phyloP scores from a whole-genome alignment of 2,797 vertebrate genomes.

The Parauchenoglanis ngamensis region DNA sequence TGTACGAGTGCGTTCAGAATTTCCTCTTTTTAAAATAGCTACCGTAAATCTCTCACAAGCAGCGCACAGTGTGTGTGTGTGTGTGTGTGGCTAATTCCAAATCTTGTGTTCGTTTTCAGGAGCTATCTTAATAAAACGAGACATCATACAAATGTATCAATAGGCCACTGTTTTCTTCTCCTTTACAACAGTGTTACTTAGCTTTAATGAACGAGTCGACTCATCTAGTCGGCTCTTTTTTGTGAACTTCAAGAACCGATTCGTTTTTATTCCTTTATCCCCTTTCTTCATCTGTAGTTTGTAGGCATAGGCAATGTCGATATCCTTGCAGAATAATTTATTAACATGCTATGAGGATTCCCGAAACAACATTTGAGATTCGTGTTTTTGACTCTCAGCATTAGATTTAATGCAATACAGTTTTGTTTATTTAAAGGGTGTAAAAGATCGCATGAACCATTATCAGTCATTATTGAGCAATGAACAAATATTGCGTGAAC shows the following conservation, averaged over 20 bases:
- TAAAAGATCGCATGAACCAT: background rate
- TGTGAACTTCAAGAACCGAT: background rate
- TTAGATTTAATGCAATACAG: background rate
- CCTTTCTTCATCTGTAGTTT: background rate
- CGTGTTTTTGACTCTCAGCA: background rate
- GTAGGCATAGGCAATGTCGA: background rate
- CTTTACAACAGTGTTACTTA: background rate
- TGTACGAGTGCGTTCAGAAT: conserved; percentile 34
- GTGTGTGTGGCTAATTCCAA: background rate
- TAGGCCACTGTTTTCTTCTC: background rate
- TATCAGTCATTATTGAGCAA: background rate
- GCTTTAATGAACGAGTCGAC: background rate
- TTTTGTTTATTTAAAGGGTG: background rate
- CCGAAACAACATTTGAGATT: background rate
- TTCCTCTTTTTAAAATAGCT: conserved; percentile 49
- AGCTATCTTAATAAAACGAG: background rate
- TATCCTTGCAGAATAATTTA: background rate
- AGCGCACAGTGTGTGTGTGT: conserved; percentile 10
- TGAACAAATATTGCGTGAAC: background rate
- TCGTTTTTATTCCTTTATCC: background rate
- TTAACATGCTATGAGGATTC: background rate
- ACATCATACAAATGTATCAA: background rate
- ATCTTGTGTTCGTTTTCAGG: background rate
- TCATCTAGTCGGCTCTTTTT: background rate
- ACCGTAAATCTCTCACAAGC: conserved; percentile 54